Conservation (phyloP, 2,113 vertebrate genomes). For the Semnornis frantzii region DNA sequence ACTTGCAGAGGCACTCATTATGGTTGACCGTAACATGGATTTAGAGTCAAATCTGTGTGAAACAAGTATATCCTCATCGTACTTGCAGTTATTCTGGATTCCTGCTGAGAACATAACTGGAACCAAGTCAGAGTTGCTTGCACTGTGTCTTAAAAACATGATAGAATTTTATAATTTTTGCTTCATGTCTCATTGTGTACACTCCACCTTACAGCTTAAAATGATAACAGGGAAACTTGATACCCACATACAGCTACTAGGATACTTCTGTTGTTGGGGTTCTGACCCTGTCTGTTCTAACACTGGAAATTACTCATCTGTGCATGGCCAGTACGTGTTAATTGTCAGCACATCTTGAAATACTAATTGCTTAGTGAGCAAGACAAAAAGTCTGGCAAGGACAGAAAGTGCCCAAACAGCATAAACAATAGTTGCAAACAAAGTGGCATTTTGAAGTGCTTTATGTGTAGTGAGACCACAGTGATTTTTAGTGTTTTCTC, state of each 20-base stretch:
- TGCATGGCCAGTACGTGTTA: not conserved
- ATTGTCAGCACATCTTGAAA: constrained; percentile 3
- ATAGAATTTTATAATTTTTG: not conserved
- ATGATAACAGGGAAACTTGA: not conserved
- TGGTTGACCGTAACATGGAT: not conserved
- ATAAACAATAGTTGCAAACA: not conserved
- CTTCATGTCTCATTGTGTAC: not conserved
- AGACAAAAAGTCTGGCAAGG: not conserved
- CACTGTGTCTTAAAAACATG: not conserved
- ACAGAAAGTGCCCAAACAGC: not conserved
- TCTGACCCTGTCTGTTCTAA: not conserved
- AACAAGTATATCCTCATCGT: not conserved
- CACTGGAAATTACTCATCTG: not conserved
- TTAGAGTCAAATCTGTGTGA: not conserved
- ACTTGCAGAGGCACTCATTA: not conserved
- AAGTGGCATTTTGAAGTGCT: accelerated
- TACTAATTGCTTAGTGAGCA: not conserved
- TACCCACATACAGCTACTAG: not conserved
- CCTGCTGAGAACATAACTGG: not conserved
- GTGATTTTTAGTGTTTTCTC: not conserved
- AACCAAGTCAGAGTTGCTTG: not conserved
- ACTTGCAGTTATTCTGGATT: not conserved
- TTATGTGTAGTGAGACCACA: not conserved
- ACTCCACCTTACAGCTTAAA: not conserved
- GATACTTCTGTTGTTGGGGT: not conserved